These are phyloP conservation scores for Anoplius nigerrimus DNA, from an alignment of 2,888 invertebrate species.

Conservation along the genomic window DNA sequence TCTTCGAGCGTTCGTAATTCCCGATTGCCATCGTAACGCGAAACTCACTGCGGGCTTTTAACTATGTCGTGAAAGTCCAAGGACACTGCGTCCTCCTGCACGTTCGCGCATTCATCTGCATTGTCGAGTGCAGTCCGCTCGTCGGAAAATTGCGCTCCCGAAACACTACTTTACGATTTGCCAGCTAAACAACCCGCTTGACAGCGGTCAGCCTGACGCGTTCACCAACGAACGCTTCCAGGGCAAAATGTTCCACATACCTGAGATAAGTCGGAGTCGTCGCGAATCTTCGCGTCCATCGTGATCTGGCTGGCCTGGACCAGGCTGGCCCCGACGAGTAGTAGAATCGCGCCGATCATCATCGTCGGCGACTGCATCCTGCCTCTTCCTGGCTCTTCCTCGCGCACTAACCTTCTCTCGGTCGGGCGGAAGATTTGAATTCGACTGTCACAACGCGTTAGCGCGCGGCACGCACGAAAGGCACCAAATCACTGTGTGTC, in stretches of 20 bases:
- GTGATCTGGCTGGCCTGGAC: constrained; percentile 47
- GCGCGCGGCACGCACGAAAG: too few relatives aligned
- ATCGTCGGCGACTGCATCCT: neutral
- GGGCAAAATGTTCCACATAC: constrained; percentile 20
- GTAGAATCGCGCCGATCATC: constrained; percentile 28
- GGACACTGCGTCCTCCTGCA: constrained; percentile 24
- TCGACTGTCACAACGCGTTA: too few relatives aligned
- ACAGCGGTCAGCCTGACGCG: too few relatives aligned
- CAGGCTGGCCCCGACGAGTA: constrained; percentile 38
- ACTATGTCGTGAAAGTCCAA: constrained; percentile 34
- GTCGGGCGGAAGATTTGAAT: neutral
- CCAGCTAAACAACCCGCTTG: too few relatives aligned
- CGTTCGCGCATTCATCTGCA: constrained; percentile 8
- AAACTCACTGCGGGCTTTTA: too few relatives aligned
- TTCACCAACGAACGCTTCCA: neutral
- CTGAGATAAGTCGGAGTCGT: constrained; percentile 68
- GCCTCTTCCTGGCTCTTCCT: neutral
- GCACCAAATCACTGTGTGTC: too few relatives aligned
- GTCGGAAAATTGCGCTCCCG: too few relatives aligned
- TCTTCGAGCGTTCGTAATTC: too few relatives aligned
- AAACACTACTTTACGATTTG: too few relatives aligned
- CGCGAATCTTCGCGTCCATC: constrained; percentile 69
- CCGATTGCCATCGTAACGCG: too few relatives aligned
- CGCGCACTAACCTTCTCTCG: neutral
- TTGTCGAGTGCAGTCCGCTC: neutral